Evolutionary conservation across 2,888 invertebrate species (phyloP).

Genomic region (Heliconius ethilla): DNA sequence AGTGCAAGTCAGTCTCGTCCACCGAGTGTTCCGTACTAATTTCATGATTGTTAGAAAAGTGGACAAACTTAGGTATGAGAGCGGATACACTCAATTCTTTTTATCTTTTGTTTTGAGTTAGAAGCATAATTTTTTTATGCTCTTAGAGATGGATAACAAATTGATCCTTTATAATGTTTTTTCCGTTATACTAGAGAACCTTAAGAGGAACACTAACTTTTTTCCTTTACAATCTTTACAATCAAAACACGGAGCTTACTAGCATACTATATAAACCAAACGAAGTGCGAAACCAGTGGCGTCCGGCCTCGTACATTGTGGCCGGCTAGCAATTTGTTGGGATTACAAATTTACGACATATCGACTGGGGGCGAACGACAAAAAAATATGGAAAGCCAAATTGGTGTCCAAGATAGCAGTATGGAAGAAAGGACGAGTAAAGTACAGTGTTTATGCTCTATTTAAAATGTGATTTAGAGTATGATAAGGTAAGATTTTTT

Average conservation of each 20-base stretch:
- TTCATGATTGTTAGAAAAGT: no score
- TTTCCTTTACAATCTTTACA: neutral
- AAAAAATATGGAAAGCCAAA: conserved; percentile 57
- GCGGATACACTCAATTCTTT: no score
- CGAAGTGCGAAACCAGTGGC: conserved; percentile 60
- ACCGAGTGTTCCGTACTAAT: no score
- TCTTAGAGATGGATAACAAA: no score
- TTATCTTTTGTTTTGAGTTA: no score
- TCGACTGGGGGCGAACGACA: conserved; percentile 54
- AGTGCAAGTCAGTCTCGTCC: no score
- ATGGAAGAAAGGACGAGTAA: neutral
- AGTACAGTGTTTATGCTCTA: conserved; percentile 11
- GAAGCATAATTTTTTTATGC: no score
- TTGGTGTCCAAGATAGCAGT: conserved; percentile 50
- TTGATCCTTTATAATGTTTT: no score
- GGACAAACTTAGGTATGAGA: no score
- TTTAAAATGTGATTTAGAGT: neutral
- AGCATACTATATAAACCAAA: conserved; percentile 58
- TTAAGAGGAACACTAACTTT: no score
- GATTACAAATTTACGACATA: conserved; percentile 69
- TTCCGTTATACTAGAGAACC: neutral
- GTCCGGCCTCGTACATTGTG: conserved; percentile 35
- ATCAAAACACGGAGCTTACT: neutral
- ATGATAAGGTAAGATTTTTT: neutral
- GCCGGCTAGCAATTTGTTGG: conserved; percentile 64